A percentile compares a stretch with the other conserved stretches of the same genome.
These are phyloP conservation scores for Nephrotoma appendiculata DNA, from an alignment of 2,888 invertebrate species.

Conservation along the genomic window DNA sequence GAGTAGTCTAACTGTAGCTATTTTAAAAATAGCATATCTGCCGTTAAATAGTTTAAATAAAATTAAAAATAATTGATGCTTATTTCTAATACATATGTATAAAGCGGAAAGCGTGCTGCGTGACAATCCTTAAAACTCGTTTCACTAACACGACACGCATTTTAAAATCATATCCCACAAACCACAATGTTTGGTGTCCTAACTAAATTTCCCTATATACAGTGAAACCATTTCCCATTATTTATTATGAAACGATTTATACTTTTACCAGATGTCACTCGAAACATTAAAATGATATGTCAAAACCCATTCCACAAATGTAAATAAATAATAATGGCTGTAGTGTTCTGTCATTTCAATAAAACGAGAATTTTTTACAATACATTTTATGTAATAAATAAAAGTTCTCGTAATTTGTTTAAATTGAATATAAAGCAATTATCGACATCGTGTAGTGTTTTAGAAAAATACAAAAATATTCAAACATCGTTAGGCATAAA, in stretches of 20 bases:
- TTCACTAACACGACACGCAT: background rate
- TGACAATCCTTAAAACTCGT: background rate
- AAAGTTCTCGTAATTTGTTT: background rate
- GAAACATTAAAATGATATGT: background rate
- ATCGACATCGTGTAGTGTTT: background rate
- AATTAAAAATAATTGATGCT: too few relatives aligned
- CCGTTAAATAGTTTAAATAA: too few relatives aligned
- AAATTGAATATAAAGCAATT: background rate
- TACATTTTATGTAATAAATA: background rate
- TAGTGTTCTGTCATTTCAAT: background rate
- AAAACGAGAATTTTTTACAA: background rate
- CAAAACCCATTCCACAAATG: background rate
- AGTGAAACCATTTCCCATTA: background rate
- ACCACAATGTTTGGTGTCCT: background rate
- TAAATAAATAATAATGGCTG: background rate
- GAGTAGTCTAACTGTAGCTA: too few relatives aligned
- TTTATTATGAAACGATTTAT: background rate
- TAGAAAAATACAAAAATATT: background rate
- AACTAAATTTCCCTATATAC: background rate
- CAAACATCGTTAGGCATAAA: background rate
- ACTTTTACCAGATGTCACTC: background rate
- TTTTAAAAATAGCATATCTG: too few relatives aligned
- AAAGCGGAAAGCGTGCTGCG: too few relatives aligned
- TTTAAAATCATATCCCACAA: background rate
- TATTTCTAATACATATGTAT: too few relatives aligned